Percentiles rank a stretch among this genome's conserved stretches.
These are phyloP conservation scores for Harpalus rufipes DNA, from an alignment of 2,888 invertebrate genomes.

Conservation along the genomic window DNA sequence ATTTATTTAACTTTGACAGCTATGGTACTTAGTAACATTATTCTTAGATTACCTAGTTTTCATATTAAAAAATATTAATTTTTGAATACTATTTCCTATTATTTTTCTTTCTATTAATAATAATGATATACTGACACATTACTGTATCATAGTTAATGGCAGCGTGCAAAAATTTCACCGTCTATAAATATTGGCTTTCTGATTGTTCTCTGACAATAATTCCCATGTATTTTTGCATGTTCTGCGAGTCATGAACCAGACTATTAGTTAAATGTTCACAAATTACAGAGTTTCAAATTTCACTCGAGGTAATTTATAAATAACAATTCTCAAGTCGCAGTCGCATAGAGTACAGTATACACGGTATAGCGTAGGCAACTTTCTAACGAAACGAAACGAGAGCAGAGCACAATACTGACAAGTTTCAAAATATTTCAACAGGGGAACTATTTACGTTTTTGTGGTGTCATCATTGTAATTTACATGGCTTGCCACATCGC, in stretches of 20 bases:
- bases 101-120: too few species aligned
- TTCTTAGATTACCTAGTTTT: too few species aligned
- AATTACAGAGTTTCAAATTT: conserved; percentile 44
- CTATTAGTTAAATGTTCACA: conserved; percentile 27
- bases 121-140: too few species aligned
- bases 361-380: background rate
- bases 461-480: conserved; percentile 52
- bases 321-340: conserved; percentile 35
- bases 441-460: conserved; percentile 50
- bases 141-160: too few species aligned
- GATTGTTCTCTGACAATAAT: background rate
- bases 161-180: conserved; percentile 4
- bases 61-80: too few species aligned
- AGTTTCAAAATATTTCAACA: conserved; percentile 55
- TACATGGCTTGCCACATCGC: conserved; percentile 54
- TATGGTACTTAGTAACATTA: too few species aligned
- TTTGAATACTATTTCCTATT: too few species aligned
- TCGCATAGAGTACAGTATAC: too few species aligned
- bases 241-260: conserved; percentile 29
- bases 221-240: conserved; percentile 36
- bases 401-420: conserved; percentile 22
- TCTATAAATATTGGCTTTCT: background rate
- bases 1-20: too few species aligned
- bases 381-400: conserved; percentile 24
- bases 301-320: conserved; percentile 36